phyloP scores from a whole-genome alignment of 2,113 vertebrate genomes.

The Tricholaema leucomelas region DNA sequence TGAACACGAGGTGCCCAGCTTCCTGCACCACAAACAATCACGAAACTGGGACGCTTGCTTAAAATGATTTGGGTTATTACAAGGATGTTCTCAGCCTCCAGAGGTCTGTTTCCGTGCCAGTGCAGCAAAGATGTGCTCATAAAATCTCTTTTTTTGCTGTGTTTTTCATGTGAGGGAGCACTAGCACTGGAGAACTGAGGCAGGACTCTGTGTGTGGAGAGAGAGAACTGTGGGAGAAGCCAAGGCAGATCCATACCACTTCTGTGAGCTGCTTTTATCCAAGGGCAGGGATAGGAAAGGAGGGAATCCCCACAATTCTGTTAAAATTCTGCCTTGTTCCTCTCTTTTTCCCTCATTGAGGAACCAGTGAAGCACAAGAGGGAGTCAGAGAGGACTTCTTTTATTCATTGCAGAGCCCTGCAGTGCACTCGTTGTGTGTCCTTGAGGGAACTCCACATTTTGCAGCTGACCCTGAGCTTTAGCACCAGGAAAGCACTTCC shows the following conservation, averaged over 20 bases:
- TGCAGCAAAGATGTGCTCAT: neutral
- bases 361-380: neutral
- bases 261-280: neutral
- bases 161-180: neutral
- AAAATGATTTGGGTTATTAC: conserved; percentile 1
- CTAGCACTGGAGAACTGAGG: neutral
- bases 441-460: conserved; percentile 40
- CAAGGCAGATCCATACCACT: neutral
- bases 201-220: neutral
- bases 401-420: neutral
- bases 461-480: conserved; percentile 48
- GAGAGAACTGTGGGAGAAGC: neutral
- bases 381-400: neutral
- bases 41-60: neutral
- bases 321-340: neutral
- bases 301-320: neutral
- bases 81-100: neutral
- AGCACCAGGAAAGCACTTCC: neutral
- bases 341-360: neutral
- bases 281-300: neutral
- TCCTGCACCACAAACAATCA: neutral
- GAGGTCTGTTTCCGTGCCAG: neutral
- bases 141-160: neutral
- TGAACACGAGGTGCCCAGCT: neutral
- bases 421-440: neutral